Evolutionary conservation across 2,888 invertebrate species (phyloP).

Genomic region (Dicyrtoma fusca): DNA sequence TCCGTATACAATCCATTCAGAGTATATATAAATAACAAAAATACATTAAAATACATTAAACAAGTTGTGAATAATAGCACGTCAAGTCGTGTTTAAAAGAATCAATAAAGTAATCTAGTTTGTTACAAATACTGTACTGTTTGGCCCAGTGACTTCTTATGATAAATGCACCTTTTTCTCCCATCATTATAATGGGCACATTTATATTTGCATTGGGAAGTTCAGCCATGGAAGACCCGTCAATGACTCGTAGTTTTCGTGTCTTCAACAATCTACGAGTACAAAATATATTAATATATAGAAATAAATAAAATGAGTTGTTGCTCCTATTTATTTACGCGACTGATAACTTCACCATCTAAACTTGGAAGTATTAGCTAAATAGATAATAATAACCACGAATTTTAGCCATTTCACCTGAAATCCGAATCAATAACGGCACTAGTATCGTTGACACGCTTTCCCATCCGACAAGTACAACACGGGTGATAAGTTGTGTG

Average conservation of each 20-base stretch:
- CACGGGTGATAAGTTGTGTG: constrained; percentile 48
- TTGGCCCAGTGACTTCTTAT: not conserved
- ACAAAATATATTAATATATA: not conserved
- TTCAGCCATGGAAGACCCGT: constrained; percentile 1
- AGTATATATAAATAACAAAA: too few relatives aligned
- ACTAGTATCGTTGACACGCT: constrained; percentile 3
- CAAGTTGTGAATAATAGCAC: not conserved
- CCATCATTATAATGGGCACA: constrained; percentile 12
- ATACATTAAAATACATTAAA: too few relatives aligned
- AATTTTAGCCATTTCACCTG: constrained; percentile 5
- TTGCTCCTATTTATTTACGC: not conserved
- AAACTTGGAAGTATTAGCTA: too few relatives aligned
- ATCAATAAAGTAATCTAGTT: not conserved
- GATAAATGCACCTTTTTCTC: constrained; percentile 5
- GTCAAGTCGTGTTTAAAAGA: not conserved
- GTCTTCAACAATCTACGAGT: constrained; percentile 11
- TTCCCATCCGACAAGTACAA: constrained; percentile 38
- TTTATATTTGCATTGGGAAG: constrained; percentile 19
- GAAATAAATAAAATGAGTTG: not conserved
- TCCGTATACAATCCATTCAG: too few relatives aligned
- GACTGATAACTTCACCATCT: not conserved
- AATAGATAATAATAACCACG: not conserved
- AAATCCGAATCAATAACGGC: constrained; percentile 12
- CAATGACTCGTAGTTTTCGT: constrained; percentile 3
- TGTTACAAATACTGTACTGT: not conserved